Percentiles rank a stretch among this genome's conserved stretches.
phyloP scores from a whole-genome alignment of 2,113 vertebrate genomes.

The Struthio camelus region DNA sequence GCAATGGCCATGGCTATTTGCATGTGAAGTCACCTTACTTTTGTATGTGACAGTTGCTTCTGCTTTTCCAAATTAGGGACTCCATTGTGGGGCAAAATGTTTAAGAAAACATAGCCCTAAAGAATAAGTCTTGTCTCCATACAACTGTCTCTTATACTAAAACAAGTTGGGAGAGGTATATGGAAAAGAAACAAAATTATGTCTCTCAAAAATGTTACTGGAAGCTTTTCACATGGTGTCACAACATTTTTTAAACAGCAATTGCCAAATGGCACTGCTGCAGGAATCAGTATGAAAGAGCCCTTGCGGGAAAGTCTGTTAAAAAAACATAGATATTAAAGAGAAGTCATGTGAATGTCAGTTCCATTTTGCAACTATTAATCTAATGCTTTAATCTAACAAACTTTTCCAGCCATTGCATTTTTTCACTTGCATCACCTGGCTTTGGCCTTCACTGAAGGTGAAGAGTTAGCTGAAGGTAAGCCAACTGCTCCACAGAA shows the following conservation, averaged over 20 bases:
- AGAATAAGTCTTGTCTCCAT: not conserved
- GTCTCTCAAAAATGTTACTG: slow-evolving; percentile 24
- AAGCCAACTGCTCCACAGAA: not conserved
- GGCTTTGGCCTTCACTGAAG: not conserved
- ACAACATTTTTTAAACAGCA: not conserved
- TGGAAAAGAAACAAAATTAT: not conserved
- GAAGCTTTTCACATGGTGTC: slow-evolving; percentile 2
- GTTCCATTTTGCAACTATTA: not conserved
- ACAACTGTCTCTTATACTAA: not conserved
- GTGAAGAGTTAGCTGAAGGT: not conserved
- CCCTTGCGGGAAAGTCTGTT: not conserved
- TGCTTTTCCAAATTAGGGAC: not conserved
- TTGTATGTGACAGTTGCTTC: not conserved
- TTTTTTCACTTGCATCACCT: not conserved
- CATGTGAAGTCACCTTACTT: not conserved
- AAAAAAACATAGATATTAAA: not conserved
- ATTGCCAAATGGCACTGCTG: not conserved
- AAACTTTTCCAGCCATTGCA: not conserved
- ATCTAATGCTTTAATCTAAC: not conserved
- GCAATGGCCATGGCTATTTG: not conserved
- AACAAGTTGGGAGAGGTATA: not conserved
- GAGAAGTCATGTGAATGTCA: not conserved
- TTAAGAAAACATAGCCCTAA: not conserved
- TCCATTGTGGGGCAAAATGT: not conserved
- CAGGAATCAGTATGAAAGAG: not conserved